phyloP scores from a whole-genome alignment of 2,888 invertebrate species.

The Papilio demoleus region DNA sequence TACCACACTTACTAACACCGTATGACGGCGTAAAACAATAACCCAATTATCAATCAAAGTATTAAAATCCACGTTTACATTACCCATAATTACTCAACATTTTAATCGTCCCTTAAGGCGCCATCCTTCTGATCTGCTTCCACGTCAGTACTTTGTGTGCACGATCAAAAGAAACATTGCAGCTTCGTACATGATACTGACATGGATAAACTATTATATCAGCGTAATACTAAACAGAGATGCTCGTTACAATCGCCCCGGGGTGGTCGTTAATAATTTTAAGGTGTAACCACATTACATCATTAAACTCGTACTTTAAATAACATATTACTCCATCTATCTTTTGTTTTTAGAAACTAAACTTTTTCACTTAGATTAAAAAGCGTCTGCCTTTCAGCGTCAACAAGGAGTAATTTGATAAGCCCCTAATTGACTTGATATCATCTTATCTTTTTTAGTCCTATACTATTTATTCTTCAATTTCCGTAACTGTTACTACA shows the following conservation, averaged over 20 bases:
- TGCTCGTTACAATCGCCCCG: slow-evolving; percentile 59
- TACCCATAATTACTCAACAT: slow-evolving; percentile 8
- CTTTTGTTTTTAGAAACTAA: not conserved
- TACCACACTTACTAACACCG: no score
- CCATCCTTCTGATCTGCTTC: slow-evolving; percentile 9
- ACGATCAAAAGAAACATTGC: slow-evolving; percentile 40
- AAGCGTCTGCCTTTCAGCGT: no score
- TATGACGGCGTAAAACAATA: not conserved
- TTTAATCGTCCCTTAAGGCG: slow-evolving; percentile 25
- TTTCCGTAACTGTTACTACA: no score
- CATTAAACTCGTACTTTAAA: not conserved
- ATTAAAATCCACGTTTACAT: not conserved
- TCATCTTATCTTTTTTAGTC: no score
- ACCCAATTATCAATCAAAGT: not conserved
- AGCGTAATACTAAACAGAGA: slow-evolving; percentile 46
- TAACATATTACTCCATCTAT: not conserved
- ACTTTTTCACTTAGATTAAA: not conserved
- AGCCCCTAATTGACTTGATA: no score
- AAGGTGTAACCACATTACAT: slow-evolving; percentile 2
- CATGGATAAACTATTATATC: slow-evolving; percentile 43
- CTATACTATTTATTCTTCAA: no score
- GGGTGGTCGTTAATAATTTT: slow-evolving; percentile 70
- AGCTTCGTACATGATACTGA: slow-evolving; percentile 41
- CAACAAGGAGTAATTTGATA: no score
- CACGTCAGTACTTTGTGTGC: slow-evolving; percentile 30